Evolutionary conservation across 2,797 vertebrate genomes (phyloP).

Genomic region (Masticophis lateralis): DNA sequence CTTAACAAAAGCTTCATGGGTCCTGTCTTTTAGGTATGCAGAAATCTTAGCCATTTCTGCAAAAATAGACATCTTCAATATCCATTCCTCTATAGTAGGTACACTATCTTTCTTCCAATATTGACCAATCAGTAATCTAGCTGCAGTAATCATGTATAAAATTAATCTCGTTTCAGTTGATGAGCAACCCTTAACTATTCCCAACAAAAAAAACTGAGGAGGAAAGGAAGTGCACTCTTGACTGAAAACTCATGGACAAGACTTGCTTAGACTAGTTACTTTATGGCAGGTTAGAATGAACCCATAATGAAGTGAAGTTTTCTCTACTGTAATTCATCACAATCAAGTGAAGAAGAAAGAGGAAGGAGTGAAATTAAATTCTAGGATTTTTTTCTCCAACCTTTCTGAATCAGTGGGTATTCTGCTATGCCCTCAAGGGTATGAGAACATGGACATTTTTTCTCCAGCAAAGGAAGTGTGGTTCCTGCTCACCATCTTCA

Average conservation of each 20-base stretch:
- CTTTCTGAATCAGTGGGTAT: neutral
- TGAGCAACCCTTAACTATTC: no score
- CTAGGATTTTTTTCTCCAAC: neutral
- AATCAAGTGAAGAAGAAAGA: neutral
- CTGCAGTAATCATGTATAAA: no score
- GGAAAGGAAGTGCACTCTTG: neutral
- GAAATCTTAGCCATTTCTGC: no score
- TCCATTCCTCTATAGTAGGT: no score
- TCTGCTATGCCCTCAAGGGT: neutral
- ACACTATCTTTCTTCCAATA: no score
- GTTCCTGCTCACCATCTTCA: neutral
- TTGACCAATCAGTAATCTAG: no score
- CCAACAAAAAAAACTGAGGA: no score
- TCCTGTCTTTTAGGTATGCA: no score
- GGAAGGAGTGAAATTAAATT: neutral
- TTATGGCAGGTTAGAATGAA: neutral
- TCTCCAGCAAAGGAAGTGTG: neutral
- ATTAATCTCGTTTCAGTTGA: no score
- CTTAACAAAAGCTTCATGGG: no score
- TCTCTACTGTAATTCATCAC: neutral
- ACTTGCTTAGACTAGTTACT: neutral
- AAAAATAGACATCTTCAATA: no score
- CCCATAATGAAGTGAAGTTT: neutral
- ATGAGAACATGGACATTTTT: neutral
- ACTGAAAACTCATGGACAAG: neutral